phyloP scores from a whole-genome alignment of 2,797 vertebrate genomes.

The Myotis planiceps region DNA sequence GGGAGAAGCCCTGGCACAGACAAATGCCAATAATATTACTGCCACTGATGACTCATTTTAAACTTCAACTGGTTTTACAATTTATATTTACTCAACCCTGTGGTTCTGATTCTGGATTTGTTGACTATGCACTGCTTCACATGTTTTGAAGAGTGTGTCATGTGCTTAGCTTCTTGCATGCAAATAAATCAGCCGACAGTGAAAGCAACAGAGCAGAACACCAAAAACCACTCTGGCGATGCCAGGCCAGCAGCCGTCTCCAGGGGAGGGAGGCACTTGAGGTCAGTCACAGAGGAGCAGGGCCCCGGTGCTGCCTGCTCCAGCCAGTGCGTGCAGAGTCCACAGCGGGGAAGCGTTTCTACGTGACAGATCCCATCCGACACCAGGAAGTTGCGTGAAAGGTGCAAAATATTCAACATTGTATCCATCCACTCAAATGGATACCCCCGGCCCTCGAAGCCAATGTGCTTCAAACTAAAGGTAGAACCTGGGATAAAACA shows the following conservation, averaged over 20 bases:
- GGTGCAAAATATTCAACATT: slow-evolving; percentile 71
- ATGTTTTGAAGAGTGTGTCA: slow-evolving; percentile 11
- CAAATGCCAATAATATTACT: neutral
- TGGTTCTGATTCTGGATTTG: slow-evolving; percentile 40
- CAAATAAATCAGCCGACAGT: slow-evolving; percentile 43
- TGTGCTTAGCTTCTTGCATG: slow-evolving; percentile 63
- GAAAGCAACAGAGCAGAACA: slow-evolving; percentile 51
- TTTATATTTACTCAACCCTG: slow-evolving; percentile 29
- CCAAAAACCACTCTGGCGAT: neutral
- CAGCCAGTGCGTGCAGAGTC: neutral
- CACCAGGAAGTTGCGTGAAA: neutral
- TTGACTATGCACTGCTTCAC: slow-evolving; percentile 17
- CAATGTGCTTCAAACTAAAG: slow-evolving; percentile 32
- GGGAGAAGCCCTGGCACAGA: neutral
- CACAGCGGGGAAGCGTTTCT: neutral
- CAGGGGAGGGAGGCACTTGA: neutral
- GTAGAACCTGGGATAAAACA: neutral
- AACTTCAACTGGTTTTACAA: slow-evolving; percentile 82
- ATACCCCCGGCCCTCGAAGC: neutral
- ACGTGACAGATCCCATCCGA: neutral
- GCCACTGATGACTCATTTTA: slow-evolving; percentile 76
- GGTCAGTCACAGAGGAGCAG: neutral
- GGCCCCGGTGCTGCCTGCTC: neutral
- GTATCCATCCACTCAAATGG: neutral
- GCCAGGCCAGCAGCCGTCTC: slow-evolving; percentile 52